Percentiles rank a stretch among this genome's conserved stretches.
phyloP scores from a whole-genome alignment of 2,888 invertebrate genomes.

The Cylloceria caligata region DNA sequence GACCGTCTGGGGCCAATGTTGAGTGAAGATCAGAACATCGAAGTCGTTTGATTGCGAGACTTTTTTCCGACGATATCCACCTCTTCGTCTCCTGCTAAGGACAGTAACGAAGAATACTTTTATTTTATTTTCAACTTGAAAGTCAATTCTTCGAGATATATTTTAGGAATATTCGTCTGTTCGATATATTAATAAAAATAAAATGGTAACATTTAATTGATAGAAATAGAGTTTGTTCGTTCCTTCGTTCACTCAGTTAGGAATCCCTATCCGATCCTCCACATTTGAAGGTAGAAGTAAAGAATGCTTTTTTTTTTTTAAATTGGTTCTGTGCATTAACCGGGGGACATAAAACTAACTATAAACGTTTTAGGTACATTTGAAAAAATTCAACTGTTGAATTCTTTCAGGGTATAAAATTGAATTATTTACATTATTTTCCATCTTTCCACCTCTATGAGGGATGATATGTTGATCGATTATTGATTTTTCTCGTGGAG shows the following conservation, averaged over 20 bases:
- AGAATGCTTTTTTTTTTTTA: no score
- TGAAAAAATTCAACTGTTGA: no score
- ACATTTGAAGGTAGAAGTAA: not conserved
- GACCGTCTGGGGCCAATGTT: slow-evolving; percentile 91
- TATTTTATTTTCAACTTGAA: not conserved
- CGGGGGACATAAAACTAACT: no score
- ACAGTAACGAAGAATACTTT: slow-evolving; percentile 2
- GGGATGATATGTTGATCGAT: no score
- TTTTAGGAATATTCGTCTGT: not conserved
- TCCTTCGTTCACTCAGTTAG: not conserved
- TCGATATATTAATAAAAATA: slow-evolving; percentile 1
- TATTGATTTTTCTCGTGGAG: no score
- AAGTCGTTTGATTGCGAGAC: slow-evolving; percentile 85
- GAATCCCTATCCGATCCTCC: not conserved
- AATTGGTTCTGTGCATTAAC: not conserved
- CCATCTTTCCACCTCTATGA: no score
- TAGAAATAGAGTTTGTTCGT: not conserved
- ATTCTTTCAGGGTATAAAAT: no score
- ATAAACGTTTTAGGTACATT: no score
- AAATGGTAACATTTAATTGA: slow-evolving; percentile 4
- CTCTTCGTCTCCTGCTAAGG: slow-evolving; percentile 24
- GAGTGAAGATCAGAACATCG: slow-evolving; percentile 92
- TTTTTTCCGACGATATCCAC: slow-evolving; percentile 7
- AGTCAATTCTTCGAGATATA: not conserved
- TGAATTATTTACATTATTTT: no score